Base-by-base conservation (phyloP, 2,113 vertebrate genomes). In the Argyrosomus japonicus region DNA sequence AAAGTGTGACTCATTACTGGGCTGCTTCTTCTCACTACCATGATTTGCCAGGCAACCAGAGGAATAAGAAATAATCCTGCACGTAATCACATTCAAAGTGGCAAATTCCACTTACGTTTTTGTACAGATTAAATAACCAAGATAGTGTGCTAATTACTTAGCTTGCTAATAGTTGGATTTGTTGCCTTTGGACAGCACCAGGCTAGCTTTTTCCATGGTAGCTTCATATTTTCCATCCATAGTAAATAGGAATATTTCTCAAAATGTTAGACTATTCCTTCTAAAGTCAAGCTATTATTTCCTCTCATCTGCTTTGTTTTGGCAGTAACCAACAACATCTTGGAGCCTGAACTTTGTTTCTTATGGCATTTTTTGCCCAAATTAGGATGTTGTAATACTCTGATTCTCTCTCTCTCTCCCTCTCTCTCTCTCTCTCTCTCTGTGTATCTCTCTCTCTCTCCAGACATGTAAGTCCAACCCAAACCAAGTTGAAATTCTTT, bases 311-410 rank as follows among this genome's bases (percentile, higher is more conserved):
- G 10, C 32, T 63, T 61, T 75, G 43, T 47, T 77, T 70, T 12
- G n/a, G 43, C 48, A 32, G 18, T 1, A 7, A 71, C 27, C 15
- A 48, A 19, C 3, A 32, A 72, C 81, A 48, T 81, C 21, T 27
- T 70, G 67, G 63, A 65, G 50, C 54, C 75, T 73, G 6, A 71
- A 23, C 1, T 23, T 1, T 23, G 51, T 83, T 87, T 81, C 11
- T 83, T 43, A 84, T 80, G 21, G 65, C 43, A 45, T 2, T 13
- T 40, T 62, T 58, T 61, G 45, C 1, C 51, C 56, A 81, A 72
- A 71, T 71, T 1, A 77, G 57, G 57, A 15, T 45, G 18, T 27
- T 58, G 36, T 63, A 47, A 2, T 19, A 13, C 60, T 14, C 29
- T 54, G 32, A 57, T 64, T 5, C 18, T 6, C 57, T 32, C 29